Evolutionary conservation across 2,797 vertebrate species (phyloP), one percentile per base, ranked within the genome.

Genomic region (Coregonus suidteri): DNA sequence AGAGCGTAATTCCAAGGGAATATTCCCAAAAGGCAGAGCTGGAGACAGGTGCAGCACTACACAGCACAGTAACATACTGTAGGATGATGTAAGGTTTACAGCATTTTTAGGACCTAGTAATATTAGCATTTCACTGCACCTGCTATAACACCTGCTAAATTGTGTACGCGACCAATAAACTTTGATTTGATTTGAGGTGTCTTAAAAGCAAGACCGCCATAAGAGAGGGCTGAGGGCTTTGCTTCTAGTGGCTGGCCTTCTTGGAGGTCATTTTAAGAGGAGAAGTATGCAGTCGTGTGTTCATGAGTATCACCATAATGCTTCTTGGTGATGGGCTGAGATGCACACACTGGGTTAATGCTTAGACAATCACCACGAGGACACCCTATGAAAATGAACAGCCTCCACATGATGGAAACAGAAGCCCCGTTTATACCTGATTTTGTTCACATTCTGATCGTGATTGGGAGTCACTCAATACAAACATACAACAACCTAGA

Each of bases 221-320:
- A 37, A 64, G 77, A 41, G 14, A 74, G 25, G 62, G 6, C 64
- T 64, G 76, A 77, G 34, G 70, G 73, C 56, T 75, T 74, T 31
- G 53, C 71, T 35, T 71, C 79, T 66, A 65, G 66, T 20, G 76
- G 51, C 77, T 72, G 72, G 67, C 76, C 64, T 41, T 35, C 75
- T 75, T 71, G 73, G 66, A 67, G 76, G 75, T 56, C 76, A 70
- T 69, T 84, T 75, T 74, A 65, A 76, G 77, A 77, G 0, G 51
- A 34, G 20, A 25, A 25, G 20, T 62, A 67, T 71, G 56, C 82
- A 59, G 71, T 74, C 37, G 59, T 74, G 53, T 62, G 66, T 82
- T 77, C 79, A 71, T 79, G 71, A 79, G 71, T 72, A 75, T 64
- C 66, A 59, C 66, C 73, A 72, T 78, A 68, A 81, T 75, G 67